Percentiles rank a stretch among this genome's conserved stretches.
Evolutionary conservation across 2,888 invertebrate species (phyloP).

Genomic region (Tachina lurida): DNA sequence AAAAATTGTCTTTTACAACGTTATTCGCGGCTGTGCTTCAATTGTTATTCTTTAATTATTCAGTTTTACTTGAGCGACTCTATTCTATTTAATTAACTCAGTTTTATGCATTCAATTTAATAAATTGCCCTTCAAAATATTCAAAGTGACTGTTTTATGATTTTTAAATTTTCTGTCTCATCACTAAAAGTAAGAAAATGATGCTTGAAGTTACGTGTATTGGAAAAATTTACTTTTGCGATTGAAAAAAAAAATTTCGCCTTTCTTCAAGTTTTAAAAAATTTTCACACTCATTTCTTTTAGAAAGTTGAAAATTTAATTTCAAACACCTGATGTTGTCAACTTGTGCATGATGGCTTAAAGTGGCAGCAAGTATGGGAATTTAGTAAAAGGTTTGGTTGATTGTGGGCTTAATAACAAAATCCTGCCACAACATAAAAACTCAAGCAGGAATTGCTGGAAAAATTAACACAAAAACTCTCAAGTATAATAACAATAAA

Average conservation of each 20-base stretch:
- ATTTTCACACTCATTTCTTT: constrained; percentile 21
- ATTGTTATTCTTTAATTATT: no score
- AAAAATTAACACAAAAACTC: constrained; percentile 13
- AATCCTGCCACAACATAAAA: constrained; percentile 11
- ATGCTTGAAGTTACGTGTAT: background rate
- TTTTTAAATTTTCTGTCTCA: background rate
- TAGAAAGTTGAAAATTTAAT: constrained; percentile 36
- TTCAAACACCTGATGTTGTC: constrained; percentile 63
- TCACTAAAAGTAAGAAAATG: background rate
- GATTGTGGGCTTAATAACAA: constrained; percentile 19
- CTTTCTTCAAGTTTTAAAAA: background rate
- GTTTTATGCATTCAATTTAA: background rate
- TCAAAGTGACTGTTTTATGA: background rate
- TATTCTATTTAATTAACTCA: background rate
- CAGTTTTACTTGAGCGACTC: no score
- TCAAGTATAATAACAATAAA: constrained; percentile 59
- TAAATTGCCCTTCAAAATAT: background rate
- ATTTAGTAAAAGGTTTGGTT: background rate
- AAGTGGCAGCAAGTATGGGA: constrained; percentile 10
- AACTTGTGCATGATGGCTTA: constrained; percentile 17
- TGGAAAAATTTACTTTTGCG: constrained; percentile 1
- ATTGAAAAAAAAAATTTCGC: background rate
- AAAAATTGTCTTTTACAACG: no score
- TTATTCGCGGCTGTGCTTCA: no score
- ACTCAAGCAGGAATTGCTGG: constrained; percentile 11